Evolutionary conservation across 2,797 vertebrate species (phyloP), one percentile per base, ranked within the genome.

Genomic region (Hippopotamyrus pictus): DNA sequence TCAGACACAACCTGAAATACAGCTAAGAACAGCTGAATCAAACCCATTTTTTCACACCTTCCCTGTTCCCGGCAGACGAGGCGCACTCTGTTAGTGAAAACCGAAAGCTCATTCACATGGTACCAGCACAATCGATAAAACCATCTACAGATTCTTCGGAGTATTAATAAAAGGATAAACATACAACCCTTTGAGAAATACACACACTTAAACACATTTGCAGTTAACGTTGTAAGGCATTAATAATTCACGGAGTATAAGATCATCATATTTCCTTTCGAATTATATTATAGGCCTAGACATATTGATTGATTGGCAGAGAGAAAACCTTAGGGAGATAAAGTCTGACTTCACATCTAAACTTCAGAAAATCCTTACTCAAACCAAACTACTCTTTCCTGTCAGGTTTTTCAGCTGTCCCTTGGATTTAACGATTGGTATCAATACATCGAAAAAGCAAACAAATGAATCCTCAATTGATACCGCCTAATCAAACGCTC

Each of bases 1-100:
- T 88, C 87, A 88, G 91, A 90, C 5, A 73, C 54, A 51, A 84
- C 54, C 89, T 51, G 59, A 86, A 44, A 76, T 46, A 51, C 88
- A 79, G 62, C 41, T 51, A 29, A 73, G 12, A 86, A 59, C 85
- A 41, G 53, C 29, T 17, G 59, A 84, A 89, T 29, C 5, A 65
- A 37, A 19, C 29, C 22, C 82, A 85, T 50, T 41, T 53, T 41
- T 57, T 87, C 85, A 86, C 51, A 57, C 85, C n/a, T 22, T 41
- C 22, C 14, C 33, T 17, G 33, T 53, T 48, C 29, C 3, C 14
- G 3, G 33, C 85, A 59, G 29, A 57, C 5, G 4, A 29, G 50
- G 7, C 41, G 17, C 17, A 59, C 33, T 54, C 19, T 54, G 25
- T 50, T 29, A 3, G 14, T 29, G 50, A 37, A 33, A 57, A 86